Evolutionary conservation across 2,113 vertebrate genomes (phyloP), one percentile per base, ranked within the genome.

Genomic region (Taxidea taxus): DNA sequence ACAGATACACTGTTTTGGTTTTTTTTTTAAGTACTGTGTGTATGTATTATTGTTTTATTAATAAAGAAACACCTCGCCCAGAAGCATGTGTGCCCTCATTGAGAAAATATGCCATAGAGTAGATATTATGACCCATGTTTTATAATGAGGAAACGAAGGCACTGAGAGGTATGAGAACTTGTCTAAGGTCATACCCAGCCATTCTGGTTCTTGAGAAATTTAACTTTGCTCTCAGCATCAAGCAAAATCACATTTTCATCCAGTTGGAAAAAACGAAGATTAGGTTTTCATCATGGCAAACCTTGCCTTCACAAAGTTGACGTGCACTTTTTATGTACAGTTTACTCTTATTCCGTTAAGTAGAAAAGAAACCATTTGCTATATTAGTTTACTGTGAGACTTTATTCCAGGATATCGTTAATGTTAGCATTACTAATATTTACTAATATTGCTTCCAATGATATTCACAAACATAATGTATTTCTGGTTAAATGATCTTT

Each of bases 401-500:
- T 95, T 74, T 9, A 68, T 58, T n/a, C 8, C 94, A 87, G 87
- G 42, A 49, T 7, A 44, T 14, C 44, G 8, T 91, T 77, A 56
- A 42, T 70, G 27, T 83, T 89, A 85, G 21, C 88, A 18, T 68
- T 72, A 12, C 14, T 88, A 84, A 51, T 91, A 39, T 44, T 86
- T 64, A 12, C 14, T 88, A 68, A 49, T 91, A n/a, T 37, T 86
- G 39, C 29, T 64, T 83, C 39, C 29, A 87, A 1, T 85, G n/a
- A 34, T 39, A 60, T 81, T 37, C 42, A 34, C 29, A 37, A 64
- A 51, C 31, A 51, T 85, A 78, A 64, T 14, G 37, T 75, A 62
- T 72, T 93, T 91, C 54, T 56, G 85, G 62, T 58, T 88, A 92
- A 92, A 49, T 93, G 39, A 94, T 34, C 49, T 96, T 96, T 95